A percentile compares a stretch with the other conserved stretches of the same genome.
phyloP scores from a whole-genome alignment of 2,113 vertebrate genomes.

The Perccottus glenii region DNA sequence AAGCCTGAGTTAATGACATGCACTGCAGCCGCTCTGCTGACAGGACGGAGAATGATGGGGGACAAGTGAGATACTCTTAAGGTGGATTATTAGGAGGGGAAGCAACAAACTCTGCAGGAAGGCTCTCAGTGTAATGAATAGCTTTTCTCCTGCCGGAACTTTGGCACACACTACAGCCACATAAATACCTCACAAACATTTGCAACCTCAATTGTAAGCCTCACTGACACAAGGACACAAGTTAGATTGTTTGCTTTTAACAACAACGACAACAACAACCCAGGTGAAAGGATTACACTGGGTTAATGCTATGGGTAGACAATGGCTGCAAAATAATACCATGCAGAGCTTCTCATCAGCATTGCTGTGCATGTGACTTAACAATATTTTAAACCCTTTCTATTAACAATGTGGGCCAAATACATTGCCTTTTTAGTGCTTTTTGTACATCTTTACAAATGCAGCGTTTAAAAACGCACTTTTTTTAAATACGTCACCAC shows the following conservation, averaged over 20 bases:
- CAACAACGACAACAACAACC: neutral
- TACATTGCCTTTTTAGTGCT: too few relatives aligned
- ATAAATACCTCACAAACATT: conserved; percentile 7
- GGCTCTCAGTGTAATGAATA: conserved; percentile 3
- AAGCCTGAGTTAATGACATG: conserved; percentile 43
- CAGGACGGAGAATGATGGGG: conserved; percentile 51
- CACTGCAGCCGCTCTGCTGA: conserved; percentile 39
- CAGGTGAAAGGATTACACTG: neutral
- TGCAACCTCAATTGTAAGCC: neutral
- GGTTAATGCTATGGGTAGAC: too few relatives aligned
- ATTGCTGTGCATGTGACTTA: too few relatives aligned
- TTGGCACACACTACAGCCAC: conserved; percentile 8
- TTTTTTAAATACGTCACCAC: too few relatives aligned
- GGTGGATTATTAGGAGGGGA: conserved; percentile 24
- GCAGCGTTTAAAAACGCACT: too few relatives aligned
- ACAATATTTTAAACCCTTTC: too few relatives aligned
- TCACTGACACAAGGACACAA: neutral
- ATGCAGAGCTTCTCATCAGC: too few relatives aligned
- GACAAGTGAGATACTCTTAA: conserved; percentile 47
- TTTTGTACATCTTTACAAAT: too few relatives aligned
- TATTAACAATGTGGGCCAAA: too few relatives aligned
- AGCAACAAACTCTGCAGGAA: conserved; percentile 8
- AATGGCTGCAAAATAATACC: too few relatives aligned
- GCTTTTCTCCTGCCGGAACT: neutral
- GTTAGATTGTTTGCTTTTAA: conserved; percentile 2